Evolutionary conservation across 2,113 vertebrate genomes (phyloP).

Genomic region (Plectropomus leopardus): DNA sequence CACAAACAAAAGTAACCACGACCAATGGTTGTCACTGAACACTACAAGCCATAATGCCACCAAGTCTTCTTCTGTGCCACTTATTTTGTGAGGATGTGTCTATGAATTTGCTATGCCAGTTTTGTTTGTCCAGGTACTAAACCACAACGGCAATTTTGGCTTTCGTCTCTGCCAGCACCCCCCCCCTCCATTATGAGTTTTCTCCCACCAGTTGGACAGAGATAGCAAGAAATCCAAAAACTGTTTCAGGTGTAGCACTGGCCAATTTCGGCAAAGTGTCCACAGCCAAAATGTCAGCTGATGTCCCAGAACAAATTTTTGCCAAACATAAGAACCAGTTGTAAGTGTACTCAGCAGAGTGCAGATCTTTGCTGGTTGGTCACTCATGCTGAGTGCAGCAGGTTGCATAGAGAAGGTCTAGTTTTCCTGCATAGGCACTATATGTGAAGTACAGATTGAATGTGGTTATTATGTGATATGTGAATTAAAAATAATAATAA

Average conservation of each 20-base stretch:
- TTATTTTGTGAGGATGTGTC: not conserved
- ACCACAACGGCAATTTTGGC: not conserved
- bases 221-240: not conserved
- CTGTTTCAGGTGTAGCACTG: too few species aligned
- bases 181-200: constrained; percentile 5
- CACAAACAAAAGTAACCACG: not conserved
- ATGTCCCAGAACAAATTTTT: not conserved
- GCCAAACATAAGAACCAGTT: not conserved
- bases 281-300: not conserved
- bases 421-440: too few species aligned
- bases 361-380: too few species aligned
- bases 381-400: too few species aligned
- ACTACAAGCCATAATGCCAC: constrained; percentile 9
- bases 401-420: too few species aligned
- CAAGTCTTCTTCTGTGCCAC: not conserved
- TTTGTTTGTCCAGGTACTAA: constrained; percentile 2
- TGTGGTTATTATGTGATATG: too few species aligned
- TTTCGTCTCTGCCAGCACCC: constrained; percentile 23
- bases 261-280: not conserved
- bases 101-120: not conserved
- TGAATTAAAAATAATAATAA: too few species aligned
- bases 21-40: not conserved
- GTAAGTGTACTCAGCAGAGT: too few species aligned
- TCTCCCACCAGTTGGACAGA: not conserved
- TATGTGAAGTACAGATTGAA: too few species aligned